A percentile compares a stretch with the other conserved stretches of the same genome.
Evolutionary conservation across 1,140 invertebrate genomes (phyloP).

Genomic region (Drosophila trapezifrons): DNA sequence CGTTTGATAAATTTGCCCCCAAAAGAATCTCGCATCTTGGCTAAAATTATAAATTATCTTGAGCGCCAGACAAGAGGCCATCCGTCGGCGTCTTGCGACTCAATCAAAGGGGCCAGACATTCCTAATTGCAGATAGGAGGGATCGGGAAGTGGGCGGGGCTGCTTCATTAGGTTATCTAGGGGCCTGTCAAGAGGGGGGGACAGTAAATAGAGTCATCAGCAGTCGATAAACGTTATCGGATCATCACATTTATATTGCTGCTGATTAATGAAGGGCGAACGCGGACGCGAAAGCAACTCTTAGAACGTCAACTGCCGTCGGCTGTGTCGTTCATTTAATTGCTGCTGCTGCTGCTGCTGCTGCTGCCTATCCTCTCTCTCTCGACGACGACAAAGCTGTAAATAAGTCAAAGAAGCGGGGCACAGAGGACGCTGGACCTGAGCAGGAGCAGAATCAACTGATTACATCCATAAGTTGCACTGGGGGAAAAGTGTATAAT

Average conservation of each 20-base stretch:
- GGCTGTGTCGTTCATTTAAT: slow-evolving; percentile 72
- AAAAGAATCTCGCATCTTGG: slow-evolving; percentile 20
- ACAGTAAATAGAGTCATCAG: slow-evolving; percentile 74
- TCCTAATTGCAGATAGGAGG: slow-evolving; percentile 38
- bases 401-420: slow-evolving; percentile 63
- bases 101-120: slow-evolving; percentile 40
- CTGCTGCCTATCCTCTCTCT: too few species aligned
- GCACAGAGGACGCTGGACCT: slow-evolving; percentile 8
- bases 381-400: slow-evolving; percentile 56
- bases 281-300: slow-evolving; percentile 13
- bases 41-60: slow-evolving; percentile 43
- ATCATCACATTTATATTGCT: slow-evolving; percentile 76
- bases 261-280: slow-evolving; percentile 70
- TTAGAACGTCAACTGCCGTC: slow-evolving; percentile 59
- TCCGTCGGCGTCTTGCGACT: slow-evolving; percentile 26
- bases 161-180: slow-evolving; percentile 61
- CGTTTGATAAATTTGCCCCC: slow-evolving; percentile 13
- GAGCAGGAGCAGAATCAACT: slow-evolving; percentile 23
- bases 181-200: slow-evolving; percentile 19
- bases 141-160: slow-evolving; percentile 7
- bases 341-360: slow-evolving; percentile 49
- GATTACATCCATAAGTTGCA: neutral
- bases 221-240: slow-evolving; percentile 73
- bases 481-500: neutral
- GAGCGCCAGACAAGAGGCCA: slow-evolving; percentile 24